Evolutionary conservation across 2,888 invertebrate genomes (phyloP).

Genomic region (Caradrina clavipalpis): DNA sequence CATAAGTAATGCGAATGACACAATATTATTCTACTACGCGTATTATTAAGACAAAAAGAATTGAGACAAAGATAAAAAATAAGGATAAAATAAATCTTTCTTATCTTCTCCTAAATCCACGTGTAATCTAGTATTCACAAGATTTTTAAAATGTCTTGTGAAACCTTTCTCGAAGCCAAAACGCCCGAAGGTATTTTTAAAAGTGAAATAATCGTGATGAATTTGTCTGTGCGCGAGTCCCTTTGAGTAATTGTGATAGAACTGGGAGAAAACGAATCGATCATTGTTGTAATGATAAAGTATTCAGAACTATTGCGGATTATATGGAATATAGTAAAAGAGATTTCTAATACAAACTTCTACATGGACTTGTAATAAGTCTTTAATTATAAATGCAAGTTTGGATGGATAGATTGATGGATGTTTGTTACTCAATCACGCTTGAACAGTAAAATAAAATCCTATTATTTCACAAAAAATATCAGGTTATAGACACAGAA

Average conservation of each 20-base stretch:
- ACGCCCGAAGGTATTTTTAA: not conserved
- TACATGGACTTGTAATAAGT: too few relatives aligned
- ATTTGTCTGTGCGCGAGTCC: not conserved
- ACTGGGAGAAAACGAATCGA: slow-evolving; percentile 1
- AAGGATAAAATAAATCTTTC: slow-evolving; percentile 8
- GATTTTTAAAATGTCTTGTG: slow-evolving; percentile 9
- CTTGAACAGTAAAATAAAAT: too few relatives aligned
- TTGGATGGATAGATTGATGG: too few relatives aligned
- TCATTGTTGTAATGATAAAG: not conserved
- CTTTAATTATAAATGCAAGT: too few relatives aligned
- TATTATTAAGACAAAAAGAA: slow-evolving; percentile 11
- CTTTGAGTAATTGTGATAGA: slow-evolving; percentile 22
- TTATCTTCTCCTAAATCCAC: slow-evolving; percentile 9
- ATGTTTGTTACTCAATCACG: too few relatives aligned
- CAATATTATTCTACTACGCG: slow-evolving; percentile 5
- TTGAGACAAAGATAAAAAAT: slow-evolving; percentile 11
- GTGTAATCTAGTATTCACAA: slow-evolving; percentile 31
- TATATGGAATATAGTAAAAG: too few relatives aligned
- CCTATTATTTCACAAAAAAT: too few relatives aligned
- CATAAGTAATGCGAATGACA: slow-evolving; percentile 20
- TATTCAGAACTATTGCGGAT: too few relatives aligned
- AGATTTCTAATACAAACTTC: too few relatives aligned
- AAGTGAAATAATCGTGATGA: slow-evolving; percentile 11
- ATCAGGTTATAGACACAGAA: too few relatives aligned
- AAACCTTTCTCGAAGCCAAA: slow-evolving; percentile 19